A percentile compares a stretch with the other conserved stretches of the same genome.
Evolutionary conservation across 2,888 invertebrate genomes (phyloP).

Genomic region (Crematogaster levior): DNA sequence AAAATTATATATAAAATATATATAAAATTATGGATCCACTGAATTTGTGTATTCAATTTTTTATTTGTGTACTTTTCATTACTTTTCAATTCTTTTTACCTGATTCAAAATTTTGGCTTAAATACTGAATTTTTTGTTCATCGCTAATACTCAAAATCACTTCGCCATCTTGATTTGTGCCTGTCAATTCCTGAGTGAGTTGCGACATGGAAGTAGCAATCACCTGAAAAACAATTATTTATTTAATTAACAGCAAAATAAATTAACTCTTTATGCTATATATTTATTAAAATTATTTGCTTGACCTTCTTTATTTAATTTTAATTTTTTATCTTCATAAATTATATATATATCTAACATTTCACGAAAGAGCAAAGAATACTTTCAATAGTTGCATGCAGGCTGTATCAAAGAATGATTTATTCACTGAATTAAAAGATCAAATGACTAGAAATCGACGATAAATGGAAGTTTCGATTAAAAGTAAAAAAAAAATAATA

Average conservation of each 20-base stretch:
- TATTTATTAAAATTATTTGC: not conserved
- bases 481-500: not conserved
- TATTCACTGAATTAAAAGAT: not conserved
- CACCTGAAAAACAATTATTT: slow-evolving; percentile 81
- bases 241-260: not conserved
- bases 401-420: not conserved
- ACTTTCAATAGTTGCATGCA: not conserved
- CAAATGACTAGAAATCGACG: not conserved
- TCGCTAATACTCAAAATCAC: slow-evolving; percentile 91
- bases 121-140: slow-evolving; percentile 91
- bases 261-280: not conserved
- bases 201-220: slow-evolving; percentile 85
- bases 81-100: slow-evolving; percentile 84
- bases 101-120: slow-evolving; percentile 91
- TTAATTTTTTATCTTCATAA: not conserved
- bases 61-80: not conserved
- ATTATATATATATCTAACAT: not conserved
- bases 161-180: slow-evolving; percentile 86
- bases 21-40: no score
- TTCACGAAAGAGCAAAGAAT: not conserved
- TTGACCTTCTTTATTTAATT: not conserved
- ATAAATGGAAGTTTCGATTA: not conserved
- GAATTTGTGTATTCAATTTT: not conserved
- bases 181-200: slow-evolving; percentile 78
- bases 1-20: no score